Conservation (phyloP, 2,888 invertebrate species). For the Polyommatus icarus region DNA sequence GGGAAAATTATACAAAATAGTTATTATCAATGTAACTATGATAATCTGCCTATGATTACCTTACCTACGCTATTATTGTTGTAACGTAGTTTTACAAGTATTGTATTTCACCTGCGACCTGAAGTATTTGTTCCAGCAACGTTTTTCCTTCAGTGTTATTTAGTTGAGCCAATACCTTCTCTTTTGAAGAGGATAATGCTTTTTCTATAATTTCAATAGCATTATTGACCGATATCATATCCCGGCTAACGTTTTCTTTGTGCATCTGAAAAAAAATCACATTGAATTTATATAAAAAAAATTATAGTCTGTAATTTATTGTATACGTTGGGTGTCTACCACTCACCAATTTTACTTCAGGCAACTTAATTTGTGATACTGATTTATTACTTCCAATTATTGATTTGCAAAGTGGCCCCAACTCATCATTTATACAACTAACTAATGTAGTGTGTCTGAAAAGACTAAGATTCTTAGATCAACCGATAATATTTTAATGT, state of each 20-base stretch:
- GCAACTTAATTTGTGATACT: neutral
- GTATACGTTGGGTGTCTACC: neutral
- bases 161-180: neutral
- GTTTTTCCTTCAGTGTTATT: neutral
- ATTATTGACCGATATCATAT: slow-evolving; percentile 2
- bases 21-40: neutral
- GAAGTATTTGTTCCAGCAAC: neutral
- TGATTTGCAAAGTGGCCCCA: neutral
- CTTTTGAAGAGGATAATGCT: neutral
- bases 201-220: slow-evolving; percentile 17
- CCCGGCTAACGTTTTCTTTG: neutral
- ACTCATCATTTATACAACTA: neutral
- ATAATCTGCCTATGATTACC: too few species aligned
- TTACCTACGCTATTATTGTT: too few species aligned
- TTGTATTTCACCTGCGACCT: neutral
- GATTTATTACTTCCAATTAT: slow-evolving; percentile 5
- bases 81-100: neutral
- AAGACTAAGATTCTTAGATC: neutral
- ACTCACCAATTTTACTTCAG: neutral
- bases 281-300: neutral
- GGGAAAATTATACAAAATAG: neutral
- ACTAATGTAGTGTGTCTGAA: neutral
- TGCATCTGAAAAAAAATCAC: neutral
- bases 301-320: neutral
- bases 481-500: slow-evolving; percentile 44